phyloP scores from a whole-genome alignment of 2,113 vertebrate genomes.

The Azemiops feae region DNA sequence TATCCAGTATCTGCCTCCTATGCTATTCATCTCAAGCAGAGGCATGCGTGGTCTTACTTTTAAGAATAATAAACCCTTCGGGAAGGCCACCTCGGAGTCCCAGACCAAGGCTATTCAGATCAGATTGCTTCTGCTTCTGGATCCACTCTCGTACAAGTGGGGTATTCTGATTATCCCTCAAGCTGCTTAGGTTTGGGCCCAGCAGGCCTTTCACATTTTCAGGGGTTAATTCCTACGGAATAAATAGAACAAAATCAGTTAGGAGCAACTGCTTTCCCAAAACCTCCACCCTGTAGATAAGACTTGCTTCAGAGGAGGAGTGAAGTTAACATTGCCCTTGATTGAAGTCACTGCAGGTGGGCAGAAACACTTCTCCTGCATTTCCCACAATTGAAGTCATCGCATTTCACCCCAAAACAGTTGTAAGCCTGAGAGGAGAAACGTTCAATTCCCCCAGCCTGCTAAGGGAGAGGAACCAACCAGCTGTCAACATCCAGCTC shows the following conservation, averaged over 20 bases:
- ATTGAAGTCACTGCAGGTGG: background rate
- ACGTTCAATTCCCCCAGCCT: background rate
- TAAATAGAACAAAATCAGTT: background rate
- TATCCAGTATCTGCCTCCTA: background rate
- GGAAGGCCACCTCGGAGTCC: constrained; percentile 56
- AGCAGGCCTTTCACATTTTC: constrained; percentile 59
- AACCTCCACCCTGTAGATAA: background rate
- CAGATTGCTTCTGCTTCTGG: constrained; percentile 33
- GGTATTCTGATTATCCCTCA: constrained; percentile 24
- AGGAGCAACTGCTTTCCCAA: background rate
- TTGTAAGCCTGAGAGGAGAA: background rate
- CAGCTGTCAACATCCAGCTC: background rate
- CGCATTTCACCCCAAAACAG: background rate
- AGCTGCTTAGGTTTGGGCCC: constrained; percentile 27
- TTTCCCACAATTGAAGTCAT: background rate
- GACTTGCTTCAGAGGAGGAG: background rate
- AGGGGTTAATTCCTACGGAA: constrained; percentile 54
- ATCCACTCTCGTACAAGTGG: constrained; percentile 55
- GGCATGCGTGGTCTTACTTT: background rate
- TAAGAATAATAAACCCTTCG: constrained; percentile 63
- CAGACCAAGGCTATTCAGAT: constrained; percentile 50
- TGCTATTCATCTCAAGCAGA: background rate
- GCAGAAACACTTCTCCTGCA: background rate
- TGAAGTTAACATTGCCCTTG: background rate
- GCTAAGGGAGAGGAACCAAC: background rate